phyloP scores from a whole-genome alignment of 2,113 vertebrate genomes.

The Camarhynchus parvulus region DNA sequence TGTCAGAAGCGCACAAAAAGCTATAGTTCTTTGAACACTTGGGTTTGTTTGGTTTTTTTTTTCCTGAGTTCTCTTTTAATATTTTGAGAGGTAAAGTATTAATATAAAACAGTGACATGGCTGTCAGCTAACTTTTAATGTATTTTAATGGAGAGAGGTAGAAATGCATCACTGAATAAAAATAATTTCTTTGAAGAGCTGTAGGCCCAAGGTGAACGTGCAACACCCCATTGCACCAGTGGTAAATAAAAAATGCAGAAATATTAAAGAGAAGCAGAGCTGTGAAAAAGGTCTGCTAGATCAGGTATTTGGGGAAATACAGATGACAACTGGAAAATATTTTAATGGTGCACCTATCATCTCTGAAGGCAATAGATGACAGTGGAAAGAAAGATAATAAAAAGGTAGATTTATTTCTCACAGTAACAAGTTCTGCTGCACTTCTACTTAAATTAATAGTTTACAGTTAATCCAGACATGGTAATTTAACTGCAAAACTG shows the following conservation, averaged over 20 bases:
- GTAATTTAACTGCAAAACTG: slow-evolving; percentile 21
- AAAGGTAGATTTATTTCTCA: slow-evolving; percentile 10
- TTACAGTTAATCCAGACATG: background rate
- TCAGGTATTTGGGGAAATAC: background rate
- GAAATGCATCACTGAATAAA: background rate
- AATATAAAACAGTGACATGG: background rate
- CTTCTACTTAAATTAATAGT: background rate
- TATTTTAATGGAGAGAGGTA: background rate
- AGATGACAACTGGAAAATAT: background rate
- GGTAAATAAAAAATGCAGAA: background rate
- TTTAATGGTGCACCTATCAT: background rate
- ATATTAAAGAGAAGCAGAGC: background rate
- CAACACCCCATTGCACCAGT: background rate
- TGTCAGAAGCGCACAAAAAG: background rate
- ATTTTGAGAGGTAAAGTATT: background rate
- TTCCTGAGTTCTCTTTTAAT: background rate
- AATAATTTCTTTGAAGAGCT: background rate
- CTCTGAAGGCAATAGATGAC: background rate
- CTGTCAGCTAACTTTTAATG: background rate
- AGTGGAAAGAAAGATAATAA: background rate
- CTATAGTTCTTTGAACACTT: background rate
- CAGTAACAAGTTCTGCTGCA: background rate
- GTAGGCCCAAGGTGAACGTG: background rate
- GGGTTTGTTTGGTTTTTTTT: too few species aligned
- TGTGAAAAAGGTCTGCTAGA: background rate